Base-by-base conservation (phyloP, 2,888 invertebrate genomes). In the Erynnis tages region DNA sequence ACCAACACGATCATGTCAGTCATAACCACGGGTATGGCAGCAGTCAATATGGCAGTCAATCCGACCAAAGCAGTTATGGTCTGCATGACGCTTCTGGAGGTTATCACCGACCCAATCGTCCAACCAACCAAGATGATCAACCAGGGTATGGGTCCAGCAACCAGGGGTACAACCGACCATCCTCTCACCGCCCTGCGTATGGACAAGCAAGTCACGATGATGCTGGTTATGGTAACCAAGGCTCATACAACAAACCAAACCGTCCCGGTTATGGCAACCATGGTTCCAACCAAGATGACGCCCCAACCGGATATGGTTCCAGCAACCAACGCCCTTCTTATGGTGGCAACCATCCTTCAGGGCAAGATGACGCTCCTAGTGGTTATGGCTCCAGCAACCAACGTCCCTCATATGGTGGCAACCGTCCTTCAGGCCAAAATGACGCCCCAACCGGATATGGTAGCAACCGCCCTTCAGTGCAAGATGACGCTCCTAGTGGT, bases 121-220 rank as follows among this genome's bases (percentile, higher is more conserved):
- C n/a, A 27, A 27, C 27, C 4, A 25, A 35, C 16, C 19, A 30
- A 4, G 16, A 5, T 14, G 35, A 25, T 21, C 40, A 25, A 23
- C 40, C 32, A 37, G 29, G 14, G 11, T 54, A 57, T 41, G 48
- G 53, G n/a, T n/a, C 1, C 34, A 54, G 34, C 46, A 49, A n/a
- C n/a, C 48, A 14, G 5, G 23, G 41, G 6, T 41, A 49, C 6
- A 44, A 44, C 17, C 43, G 30, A 16, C 52, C 34, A n/a, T 6
- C 41, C 11, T 29, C 34, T 29, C 44, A 27, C 10, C 45, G 53
- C 8, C 56, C 35, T 19, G 23, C 37, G 5, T 57, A 58, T 14
- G 52, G 53, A 52, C 37, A 19, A 37, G 7, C 46, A 11, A 43
- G 8, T 13, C 13, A 29, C 7, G 21, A 44, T n/a, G 10, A 16